phyloP scores from a whole-genome alignment of 2,113 vertebrate species.

The Anseranas semipalmata region DNA sequence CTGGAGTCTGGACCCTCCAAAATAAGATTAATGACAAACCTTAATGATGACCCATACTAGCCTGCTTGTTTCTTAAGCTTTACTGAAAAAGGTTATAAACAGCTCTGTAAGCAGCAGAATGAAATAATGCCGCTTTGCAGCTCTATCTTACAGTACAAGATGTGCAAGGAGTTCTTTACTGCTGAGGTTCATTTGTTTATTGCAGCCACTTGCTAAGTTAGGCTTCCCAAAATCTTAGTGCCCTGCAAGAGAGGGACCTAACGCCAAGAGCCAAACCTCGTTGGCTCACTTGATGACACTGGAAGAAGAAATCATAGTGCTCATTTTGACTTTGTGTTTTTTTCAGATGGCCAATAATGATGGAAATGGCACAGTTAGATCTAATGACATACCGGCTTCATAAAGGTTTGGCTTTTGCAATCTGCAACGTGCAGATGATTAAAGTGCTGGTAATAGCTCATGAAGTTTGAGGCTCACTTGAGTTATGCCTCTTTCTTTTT shows the following conservation, averaged over 20 bases:
- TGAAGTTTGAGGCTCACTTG: not conserved
- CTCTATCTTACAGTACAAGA: not conserved
- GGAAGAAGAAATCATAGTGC: not conserved
- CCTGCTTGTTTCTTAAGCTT: not conserved
- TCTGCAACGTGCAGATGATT: not conserved
- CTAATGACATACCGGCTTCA: not conserved
- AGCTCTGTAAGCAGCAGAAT: not conserved
- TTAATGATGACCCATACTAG: not conserved
- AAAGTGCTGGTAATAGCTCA: not conserved
- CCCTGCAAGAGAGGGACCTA: not conserved
- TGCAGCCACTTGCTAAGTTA: not conserved
- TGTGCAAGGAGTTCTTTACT: not conserved
- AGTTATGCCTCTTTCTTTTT: not conserved
- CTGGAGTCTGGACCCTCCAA: not conserved
- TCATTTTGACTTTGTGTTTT: not conserved
- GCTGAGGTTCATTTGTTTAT: not conserved
- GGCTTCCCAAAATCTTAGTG: not conserved
- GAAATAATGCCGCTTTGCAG: not conserved
- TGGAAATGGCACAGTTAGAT: not conserved
- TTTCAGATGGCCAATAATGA: not conserved
- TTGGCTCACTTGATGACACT: not conserved
- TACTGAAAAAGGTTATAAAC: not conserved
- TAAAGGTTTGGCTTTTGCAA: not conserved
- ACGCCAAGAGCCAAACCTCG: not conserved
- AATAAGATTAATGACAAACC: not conserved